Base-by-base conservation (phyloP, 53 echinoderm and acorn worm species). In the Apostichopus leukothele region DNA sequence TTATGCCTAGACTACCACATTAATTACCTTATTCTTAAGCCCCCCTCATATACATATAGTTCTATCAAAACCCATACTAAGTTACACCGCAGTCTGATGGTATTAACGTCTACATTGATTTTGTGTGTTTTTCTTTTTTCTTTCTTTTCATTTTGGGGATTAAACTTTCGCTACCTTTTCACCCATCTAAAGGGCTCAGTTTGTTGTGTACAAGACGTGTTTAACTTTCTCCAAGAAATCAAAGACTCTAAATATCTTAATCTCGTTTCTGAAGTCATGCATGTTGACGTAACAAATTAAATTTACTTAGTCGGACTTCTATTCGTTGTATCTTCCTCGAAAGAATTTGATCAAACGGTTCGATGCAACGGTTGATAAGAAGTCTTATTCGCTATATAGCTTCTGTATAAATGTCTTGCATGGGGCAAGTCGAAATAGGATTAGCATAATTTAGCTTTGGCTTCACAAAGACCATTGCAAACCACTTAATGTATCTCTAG, bases 401-500 rank as follows among this genome's bases (percentile, higher is more conserved):
- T 79, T 79, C 79, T 79, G 79, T 79, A 52, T 79, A 52, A 39
- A 79, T 79, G 79, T 79, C 51, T 11, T 52, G 79, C 39, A 39
- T 39, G 39, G 39, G 52, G 50, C 19, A 19, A 50, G 12, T 53
- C 20, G 79, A 51, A 51, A 79, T 79, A 52, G 79, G 79, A 79
- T 79, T 79, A 79, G 52, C 79, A 79, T 79, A 79, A 79, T 79
- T 39, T 79, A 79, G 79, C 53, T 79, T 79, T 50, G 52, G 54
- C 7, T 19, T 50, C 53, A 79, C 79, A 79, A 79, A 79, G 79
- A 13, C 79, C 79, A 79, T 79, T 51, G 51, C 79, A 52, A 53
- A 51, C 53, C 79, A 79, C 79, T 79, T 79, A 79, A 79, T 79
- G 79, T 79, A 79, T 79, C 79, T 50, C 79, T 79, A 79, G 51